Evolutionary conservation across 2,888 invertebrate genomes (phyloP).

Genomic region (Ptilodon capucinus): DNA sequence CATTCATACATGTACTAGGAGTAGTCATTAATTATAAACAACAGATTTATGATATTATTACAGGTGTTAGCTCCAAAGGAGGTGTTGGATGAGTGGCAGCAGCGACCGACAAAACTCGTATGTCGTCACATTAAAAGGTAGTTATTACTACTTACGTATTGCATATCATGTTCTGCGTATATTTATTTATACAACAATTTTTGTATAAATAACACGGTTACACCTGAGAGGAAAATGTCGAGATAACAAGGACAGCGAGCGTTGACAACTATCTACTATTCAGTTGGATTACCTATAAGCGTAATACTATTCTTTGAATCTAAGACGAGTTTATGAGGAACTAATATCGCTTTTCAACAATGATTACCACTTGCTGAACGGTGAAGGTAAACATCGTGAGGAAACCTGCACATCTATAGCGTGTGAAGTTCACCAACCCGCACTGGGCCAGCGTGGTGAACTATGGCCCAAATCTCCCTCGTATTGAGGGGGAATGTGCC

Average conservation of each 20-base stretch:
- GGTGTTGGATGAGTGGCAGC: constrained; percentile 95
- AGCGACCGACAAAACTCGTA: constrained; percentile 92
- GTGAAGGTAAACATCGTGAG: too few relatives aligned
- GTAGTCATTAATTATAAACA: too few relatives aligned
- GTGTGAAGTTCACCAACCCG: too few relatives aligned
- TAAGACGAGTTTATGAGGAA: background rate
- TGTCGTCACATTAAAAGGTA: constrained; percentile 90
- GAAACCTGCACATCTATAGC: too few relatives aligned
- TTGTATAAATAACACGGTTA: background rate
- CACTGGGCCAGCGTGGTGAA: too few relatives aligned
- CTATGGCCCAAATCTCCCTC: too few relatives aligned
- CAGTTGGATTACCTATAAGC: background rate
- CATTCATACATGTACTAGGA: too few relatives aligned
- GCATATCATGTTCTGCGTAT: too few relatives aligned
- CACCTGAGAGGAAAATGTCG: background rate
- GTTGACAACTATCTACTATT: background rate
- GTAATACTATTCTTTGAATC: background rate
- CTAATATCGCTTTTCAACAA: too few relatives aligned
- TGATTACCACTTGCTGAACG: too few relatives aligned
- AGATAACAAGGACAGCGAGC: background rate
- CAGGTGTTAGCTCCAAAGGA: constrained; percentile 94
- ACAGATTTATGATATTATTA: constrained; percentile 23
- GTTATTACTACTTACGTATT: too few relatives aligned
- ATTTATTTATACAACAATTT: background rate
- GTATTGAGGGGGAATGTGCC: too few relatives aligned